Base-by-base conservation (phyloP, 1,140 invertebrate species). In the Episyrphus balteatus region DNA sequence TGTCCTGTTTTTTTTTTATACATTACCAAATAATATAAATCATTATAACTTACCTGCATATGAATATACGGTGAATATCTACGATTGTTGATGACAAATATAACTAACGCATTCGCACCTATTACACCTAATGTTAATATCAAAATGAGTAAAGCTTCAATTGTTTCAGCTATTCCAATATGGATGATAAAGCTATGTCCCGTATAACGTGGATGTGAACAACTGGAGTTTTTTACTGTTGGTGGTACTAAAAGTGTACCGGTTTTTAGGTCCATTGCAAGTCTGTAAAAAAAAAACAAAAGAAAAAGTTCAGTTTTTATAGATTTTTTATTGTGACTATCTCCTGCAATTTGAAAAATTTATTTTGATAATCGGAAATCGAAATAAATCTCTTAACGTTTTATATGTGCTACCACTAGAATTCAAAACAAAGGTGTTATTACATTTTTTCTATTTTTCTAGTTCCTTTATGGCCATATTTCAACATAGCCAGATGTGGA, bases 41-140 rank as follows among this genome's bases (percentile, higher is more conserved):
- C 17, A 34, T 21, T 11, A 33, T 11, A 34, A 47, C 54, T 68
- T 69, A 88, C 85, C 82, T 88, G 86, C 56, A 84, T 82, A 64
- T 87, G 84, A 52, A 89, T 88, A 62, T 86, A 88, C 61, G 84
- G 86, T 50, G 82, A 79, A 64, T 88, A 89, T 46, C 83, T 73
- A 18, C 82, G 73, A 62, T 82, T 87, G 66, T 88, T 89, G 55
- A 89, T 78, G 14, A 89, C 84, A 51, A 84, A 81, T 50, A 89
- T 86, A n/a, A 88, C 76, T 40, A 88, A 68, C 12, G 84, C 69
- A 67, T 89, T 89, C 15, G 83, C 83, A 10, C 78, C 76, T 14
- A 88, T 76, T 46, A 88, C 86, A 12, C 82, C 82, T 58, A 84
- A 73, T 19, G 84, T 86, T 21, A 88, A 68, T 2, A 80, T 59